Conservation (phyloP, 2,113 vertebrate genomes). For the Vulpes lagopus region DNA sequence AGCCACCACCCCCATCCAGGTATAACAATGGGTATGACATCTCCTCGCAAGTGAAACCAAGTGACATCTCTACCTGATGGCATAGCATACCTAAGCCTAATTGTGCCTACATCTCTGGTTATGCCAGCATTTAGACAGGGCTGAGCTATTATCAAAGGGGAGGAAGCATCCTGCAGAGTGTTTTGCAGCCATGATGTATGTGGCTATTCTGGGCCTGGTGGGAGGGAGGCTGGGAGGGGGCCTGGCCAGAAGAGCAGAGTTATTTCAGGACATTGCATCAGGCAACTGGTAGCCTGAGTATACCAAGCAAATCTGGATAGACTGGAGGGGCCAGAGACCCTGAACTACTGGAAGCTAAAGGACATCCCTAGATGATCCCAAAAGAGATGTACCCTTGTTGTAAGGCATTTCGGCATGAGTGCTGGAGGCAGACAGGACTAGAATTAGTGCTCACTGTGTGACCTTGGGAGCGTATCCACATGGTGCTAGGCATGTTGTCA, state of each 20-base stretch:
- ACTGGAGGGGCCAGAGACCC: constrained; percentile 13
- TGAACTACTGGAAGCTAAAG: not conserved
- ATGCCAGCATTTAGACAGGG: constrained; percentile 11
- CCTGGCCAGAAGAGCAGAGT: constrained; percentile 75
- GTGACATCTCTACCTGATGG: not conserved
- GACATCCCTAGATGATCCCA: not conserved
- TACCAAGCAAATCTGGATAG: constrained; percentile 29
- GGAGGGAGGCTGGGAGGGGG: constrained; percentile 62
- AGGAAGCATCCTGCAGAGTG: constrained; percentile 54
- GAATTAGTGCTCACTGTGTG: not conserved
- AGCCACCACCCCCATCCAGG: no score
- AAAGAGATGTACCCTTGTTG: not conserved
- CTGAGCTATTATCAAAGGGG: constrained; percentile 69
- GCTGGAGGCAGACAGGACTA: not conserved
- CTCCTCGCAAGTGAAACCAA: not conserved
- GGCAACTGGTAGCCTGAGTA: constrained; percentile 58
- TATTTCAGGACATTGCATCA: constrained; percentile 74
- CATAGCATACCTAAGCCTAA: not conserved
- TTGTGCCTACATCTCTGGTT: not conserved
- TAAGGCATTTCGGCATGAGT: not conserved
- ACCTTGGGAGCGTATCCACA: not conserved
- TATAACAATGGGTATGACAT: not conserved
- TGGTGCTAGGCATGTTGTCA: not conserved
- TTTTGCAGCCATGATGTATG: constrained; percentile 61
- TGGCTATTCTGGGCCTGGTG: constrained; percentile 76